Evolutionary conservation across 2,888 invertebrate species (phyloP).

Genomic region (Athalia cordata): DNA sequence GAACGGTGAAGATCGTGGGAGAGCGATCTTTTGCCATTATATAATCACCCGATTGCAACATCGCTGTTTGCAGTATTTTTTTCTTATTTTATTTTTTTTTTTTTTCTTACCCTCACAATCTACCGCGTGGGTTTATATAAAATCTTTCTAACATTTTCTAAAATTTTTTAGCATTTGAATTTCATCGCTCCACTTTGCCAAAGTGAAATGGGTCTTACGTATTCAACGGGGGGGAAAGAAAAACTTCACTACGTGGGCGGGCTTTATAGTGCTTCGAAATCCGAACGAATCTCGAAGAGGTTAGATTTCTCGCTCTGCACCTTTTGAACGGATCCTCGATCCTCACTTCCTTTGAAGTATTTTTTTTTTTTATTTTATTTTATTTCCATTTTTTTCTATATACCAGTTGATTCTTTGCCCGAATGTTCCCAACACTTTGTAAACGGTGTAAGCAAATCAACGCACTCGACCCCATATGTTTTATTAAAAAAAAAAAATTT

Average conservation of each 20-base stretch:
- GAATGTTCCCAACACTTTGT: conserved; percentile 30
- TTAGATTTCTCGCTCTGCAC: not conserved
- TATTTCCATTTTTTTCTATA: too few relatives aligned
- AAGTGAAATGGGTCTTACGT: too few relatives aligned
- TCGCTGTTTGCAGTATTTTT: not conserved
- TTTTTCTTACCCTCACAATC: not conserved
- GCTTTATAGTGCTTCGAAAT: not conserved
- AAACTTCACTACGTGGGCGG: too few relatives aligned
- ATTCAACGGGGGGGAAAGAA: too few relatives aligned
- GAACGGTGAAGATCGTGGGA: conserved; percentile 12
- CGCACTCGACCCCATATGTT: not conserved
- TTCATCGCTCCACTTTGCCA: too few relatives aligned
- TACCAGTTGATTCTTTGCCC: conserved; percentile 16
- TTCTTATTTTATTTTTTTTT: not conserved
- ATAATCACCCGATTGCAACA: not conserved
- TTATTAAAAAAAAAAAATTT: not conserved
- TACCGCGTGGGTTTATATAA: not conserved
- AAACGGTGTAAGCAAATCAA: not conserved
- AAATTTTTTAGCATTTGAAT: not conserved
- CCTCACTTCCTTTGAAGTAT: conserved; percentile 26
- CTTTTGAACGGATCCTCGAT: not conserved
- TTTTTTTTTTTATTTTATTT: conserved; percentile 8
- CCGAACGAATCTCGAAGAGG: conserved; percentile 32
- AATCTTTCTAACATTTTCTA: conserved; percentile 6
- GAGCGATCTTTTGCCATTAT: conserved; percentile 15